Conservation (phyloP, 2,797 vertebrate genomes). For the Rhinophrynus dorsalis region DNA sequence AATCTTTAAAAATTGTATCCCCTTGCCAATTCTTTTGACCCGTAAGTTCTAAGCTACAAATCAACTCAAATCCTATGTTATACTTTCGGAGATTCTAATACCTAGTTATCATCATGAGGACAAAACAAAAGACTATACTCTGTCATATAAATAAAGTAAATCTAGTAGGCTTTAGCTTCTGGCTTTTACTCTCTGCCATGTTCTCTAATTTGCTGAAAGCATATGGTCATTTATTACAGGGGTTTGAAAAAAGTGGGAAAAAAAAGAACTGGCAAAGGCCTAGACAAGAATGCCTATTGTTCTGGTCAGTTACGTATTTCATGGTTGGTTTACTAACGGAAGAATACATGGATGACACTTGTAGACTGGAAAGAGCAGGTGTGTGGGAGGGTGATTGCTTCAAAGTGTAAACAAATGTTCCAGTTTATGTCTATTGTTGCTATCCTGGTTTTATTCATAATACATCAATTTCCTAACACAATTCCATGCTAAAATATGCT, state of each 20-base stretch:
- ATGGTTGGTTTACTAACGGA: constrained; percentile 6
- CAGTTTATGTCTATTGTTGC: neutral
- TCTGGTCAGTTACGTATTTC: neutral
- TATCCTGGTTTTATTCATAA: neutral
- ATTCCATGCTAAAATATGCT: no score
- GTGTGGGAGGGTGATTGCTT: neutral
- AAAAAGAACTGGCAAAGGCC: neutral
- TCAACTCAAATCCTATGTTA: constrained; percentile 37
- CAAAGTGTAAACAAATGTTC: constrained; percentile 11
- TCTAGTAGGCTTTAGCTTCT: constrained; percentile 27
- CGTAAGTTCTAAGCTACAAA: neutral
- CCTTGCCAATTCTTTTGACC: constrained; percentile 25
- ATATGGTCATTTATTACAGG: constrained; percentile 31
- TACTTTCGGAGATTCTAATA: constrained; percentile 29
- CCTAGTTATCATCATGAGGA: constrained; percentile 28
- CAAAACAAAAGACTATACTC: constrained; percentile 31
- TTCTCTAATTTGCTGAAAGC: constrained; percentile 34
- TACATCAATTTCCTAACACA: no score
- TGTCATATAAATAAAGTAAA: constrained; percentile 36
- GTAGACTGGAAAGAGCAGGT: neutral
- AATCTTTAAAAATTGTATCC: constrained; percentile 23
- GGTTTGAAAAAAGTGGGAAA: neutral
- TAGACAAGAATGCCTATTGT: constrained; percentile 28
- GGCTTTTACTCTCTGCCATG: constrained; percentile 11
- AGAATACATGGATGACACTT: constrained; percentile 33